Percentiles rank a stretch among this genome's conserved stretches.
Conservation (phyloP, 1,140 invertebrate species). For the Trichonephila clavata region DNA sequence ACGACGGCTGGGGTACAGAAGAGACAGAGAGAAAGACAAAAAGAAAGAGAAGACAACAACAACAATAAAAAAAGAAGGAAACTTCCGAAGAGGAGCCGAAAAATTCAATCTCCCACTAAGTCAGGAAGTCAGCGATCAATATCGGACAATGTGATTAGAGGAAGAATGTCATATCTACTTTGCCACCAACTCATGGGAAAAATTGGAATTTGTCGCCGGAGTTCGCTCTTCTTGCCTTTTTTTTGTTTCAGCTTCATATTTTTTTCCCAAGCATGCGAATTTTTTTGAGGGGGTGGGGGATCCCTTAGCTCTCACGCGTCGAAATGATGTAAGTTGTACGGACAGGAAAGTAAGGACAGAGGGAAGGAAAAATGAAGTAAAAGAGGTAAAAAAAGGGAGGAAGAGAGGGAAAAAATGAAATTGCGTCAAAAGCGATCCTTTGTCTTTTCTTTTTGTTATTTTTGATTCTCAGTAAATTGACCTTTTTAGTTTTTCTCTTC, state of each 20-base stretch:
- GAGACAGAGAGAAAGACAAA: background rate
- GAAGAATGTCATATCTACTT: slow-evolving; percentile 76
- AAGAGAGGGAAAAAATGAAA: slow-evolving; percentile 11
- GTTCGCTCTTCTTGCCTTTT: slow-evolving; percentile 42
- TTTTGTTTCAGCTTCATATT: background rate
- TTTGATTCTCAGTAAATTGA: slow-evolving; percentile 64
- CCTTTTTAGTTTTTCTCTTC: slow-evolving; percentile 56
- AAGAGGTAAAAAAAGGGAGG: background rate
- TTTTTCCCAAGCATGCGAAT: slow-evolving; percentile 39
- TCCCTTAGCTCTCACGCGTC: slow-evolving; percentile 45
- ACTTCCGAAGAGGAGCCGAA: slow-evolving; percentile 71
- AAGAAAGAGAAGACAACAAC: slow-evolving; percentile 26
- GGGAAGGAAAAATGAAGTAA: background rate
- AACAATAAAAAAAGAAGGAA: slow-evolving; percentile 56
- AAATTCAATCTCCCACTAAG: slow-evolving; percentile 75
- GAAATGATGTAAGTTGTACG: slow-evolving; percentile 70
- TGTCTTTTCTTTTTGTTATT: slow-evolving; percentile 41
- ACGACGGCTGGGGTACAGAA: slow-evolving; percentile 21
- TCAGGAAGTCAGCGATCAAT: slow-evolving; percentile 75
- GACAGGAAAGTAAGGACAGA: slow-evolving; percentile 38
- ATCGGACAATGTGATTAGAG: slow-evolving; percentile 75
- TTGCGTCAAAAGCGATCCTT: slow-evolving; percentile 44
- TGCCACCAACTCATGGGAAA: slow-evolving; percentile 76
- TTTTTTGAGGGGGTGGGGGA: slow-evolving; percentile 13
- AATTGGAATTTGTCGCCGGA: slow-evolving; percentile 75